Evolutionary conservation across 37 sponge, comb jelly and placozoan genomes (phyloP), one percentile per base, ranked within the genome.

Genomic region (Ephydatia muelleri): DNA sequence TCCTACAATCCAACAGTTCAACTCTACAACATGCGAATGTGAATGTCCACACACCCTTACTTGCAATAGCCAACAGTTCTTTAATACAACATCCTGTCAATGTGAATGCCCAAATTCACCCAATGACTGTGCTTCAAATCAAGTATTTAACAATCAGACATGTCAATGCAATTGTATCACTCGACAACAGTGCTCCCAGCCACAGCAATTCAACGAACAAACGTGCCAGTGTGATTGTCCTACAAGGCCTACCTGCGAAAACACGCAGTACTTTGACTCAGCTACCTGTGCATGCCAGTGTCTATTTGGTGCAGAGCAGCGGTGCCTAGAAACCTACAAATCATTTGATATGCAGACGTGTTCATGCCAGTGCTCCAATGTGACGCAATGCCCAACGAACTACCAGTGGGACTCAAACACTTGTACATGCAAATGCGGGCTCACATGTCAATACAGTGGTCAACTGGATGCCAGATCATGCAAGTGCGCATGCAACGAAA

Each of bases 141-240:
- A 87, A 23, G n/a, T 73, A 3, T 80, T 80, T 72, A 39, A 87
- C 36, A 22, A 57, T 25, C 14, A 64, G 25, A 73, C 40, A 23
- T 87, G 87, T 70, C 38, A 80, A 48, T 87, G 87, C 34, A 37
- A 32, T 0, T 87, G 87, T 31, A 68, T 76, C 21, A 36, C 3
- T 23, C 36, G 14, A 2, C 32, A 6, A 81, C 22, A 73, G 40
- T 80, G 87, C 68, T 2, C 30, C 3, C n/a, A 35, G 21, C 49
- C 28, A 19, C 40, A 72, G 38, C n/a, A 36, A 28, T 68, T 79
- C 35, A 80, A 86, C 48, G 6, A 43, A 73, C 37, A 80, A 30
- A 73, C 80, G 6, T 86, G 87, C 47, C 57, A 72, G 43, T 86
- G 87, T 80, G 87, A 67, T 21, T 87, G 87, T 34, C 67, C 75